phyloP scores from a whole-genome alignment of 2,113 vertebrate genomes.

The Montifringilla adamsi region DNA sequence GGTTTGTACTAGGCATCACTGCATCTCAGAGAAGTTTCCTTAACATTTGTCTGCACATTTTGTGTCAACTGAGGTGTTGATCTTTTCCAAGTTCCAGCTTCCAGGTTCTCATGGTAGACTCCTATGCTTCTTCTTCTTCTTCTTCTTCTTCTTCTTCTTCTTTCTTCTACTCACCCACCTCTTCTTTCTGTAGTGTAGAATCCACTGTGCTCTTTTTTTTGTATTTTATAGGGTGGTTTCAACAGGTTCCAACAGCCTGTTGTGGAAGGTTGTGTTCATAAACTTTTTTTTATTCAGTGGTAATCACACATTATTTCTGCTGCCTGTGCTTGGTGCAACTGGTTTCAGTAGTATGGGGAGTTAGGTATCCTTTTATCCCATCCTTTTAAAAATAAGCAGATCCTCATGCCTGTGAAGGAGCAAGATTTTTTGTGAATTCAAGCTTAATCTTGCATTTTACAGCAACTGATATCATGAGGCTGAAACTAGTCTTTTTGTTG shows the following conservation, averaged over 20 bases:
- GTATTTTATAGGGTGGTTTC: background rate
- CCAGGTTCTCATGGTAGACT: accelerated
- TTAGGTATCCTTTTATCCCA: background rate
- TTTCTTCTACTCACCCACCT: background rate
- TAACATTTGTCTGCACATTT: background rate
- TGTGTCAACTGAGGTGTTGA: background rate
- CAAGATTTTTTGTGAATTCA: background rate
- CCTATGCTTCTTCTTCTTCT: accelerated
- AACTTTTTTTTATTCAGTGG: background rate
- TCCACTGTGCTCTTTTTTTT: accelerated
- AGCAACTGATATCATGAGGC: accelerated
- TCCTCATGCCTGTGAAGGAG: background rate
- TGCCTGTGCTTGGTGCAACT: background rate
- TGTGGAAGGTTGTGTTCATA: background rate
- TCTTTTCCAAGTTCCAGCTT: background rate
- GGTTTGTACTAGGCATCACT: background rate
- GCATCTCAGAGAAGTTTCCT: background rate
- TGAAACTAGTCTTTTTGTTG: background rate
- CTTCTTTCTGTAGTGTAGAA: background rate
- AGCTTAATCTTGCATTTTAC: background rate
- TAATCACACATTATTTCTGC: background rate
- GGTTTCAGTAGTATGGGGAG: accelerated
- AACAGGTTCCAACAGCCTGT: background rate
- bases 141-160: background rate
- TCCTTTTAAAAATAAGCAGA: background rate